Conservation (phyloP, 2,113 vertebrate genomes). For the Smithornis capensis region DNA sequence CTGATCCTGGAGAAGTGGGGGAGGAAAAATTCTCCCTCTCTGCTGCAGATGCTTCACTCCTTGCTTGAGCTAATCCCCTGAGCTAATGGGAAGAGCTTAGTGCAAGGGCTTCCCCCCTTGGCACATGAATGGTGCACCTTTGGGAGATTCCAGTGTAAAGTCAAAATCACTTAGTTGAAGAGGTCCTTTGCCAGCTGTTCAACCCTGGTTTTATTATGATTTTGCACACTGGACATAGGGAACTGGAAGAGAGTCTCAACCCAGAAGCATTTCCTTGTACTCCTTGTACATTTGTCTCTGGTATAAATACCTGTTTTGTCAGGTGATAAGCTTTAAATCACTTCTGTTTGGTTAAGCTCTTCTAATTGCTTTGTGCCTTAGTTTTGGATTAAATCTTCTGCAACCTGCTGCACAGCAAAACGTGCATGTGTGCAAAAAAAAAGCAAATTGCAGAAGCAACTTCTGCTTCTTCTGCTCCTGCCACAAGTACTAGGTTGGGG, state of each 20-base stretch:
- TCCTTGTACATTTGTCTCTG: neutral
- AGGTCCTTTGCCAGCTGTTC: neutral
- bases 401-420: neutral
- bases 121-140: neutral
- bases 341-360: neutral
- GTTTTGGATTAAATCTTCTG: neutral
- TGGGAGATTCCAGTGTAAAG: no score
- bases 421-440: fast-evolving
- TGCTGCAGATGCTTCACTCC: neutral
- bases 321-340: neutral
- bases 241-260: neutral
- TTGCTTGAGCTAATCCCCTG: neutral
- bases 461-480: neutral
- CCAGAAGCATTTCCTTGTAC: neutral
- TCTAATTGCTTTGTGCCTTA: neutral
- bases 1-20: neutral
- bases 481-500: neutral
- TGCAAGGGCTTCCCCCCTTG: neutral
- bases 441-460: neutral
- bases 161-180: neutral
- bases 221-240: fast-evolving
- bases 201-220: neutral
- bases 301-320: neutral
- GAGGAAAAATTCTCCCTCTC: neutral
- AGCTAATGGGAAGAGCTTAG: neutral